Evolutionary conservation across 2,888 invertebrate genomes (phyloP).

Genomic region (Kryphioiulus occultus): DNA sequence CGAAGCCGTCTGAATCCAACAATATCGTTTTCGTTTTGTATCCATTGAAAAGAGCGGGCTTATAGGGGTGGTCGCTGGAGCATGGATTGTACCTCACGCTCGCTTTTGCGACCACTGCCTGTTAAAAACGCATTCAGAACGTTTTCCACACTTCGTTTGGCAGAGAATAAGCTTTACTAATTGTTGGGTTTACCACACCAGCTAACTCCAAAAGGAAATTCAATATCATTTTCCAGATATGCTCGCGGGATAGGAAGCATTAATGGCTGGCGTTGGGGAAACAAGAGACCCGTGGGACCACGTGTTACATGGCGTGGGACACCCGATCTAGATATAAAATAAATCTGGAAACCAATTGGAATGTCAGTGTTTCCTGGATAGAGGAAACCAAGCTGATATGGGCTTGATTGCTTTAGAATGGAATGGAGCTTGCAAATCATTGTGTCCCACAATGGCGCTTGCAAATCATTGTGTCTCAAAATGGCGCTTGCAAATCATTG

Average conservation of each 20-base stretch:
- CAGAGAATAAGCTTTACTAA: constrained; percentile 35
- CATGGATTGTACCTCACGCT: constrained; percentile 7
- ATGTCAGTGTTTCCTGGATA: not conserved
- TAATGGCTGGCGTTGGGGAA: constrained; percentile 25
- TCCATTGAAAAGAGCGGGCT: constrained; percentile 12
- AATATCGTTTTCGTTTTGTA: constrained; percentile 9
- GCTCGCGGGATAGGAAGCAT: not conserved
- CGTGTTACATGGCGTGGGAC: constrained; percentile 27
- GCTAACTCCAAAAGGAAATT: constrained; percentile 35
- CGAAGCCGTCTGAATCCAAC: not conserved
- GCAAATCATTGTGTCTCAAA: no score
- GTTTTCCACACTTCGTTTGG: constrained; percentile 26
- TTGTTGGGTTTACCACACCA: constrained; percentile 35
- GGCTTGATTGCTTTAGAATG: not conserved
- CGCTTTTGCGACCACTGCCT: not conserved
- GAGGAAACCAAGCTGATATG: not conserved
- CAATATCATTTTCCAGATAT: constrained; percentile 24
- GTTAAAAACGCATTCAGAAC: not conserved
- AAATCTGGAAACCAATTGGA: not conserved
- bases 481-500: no score
- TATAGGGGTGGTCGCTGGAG: constrained; percentile 9
- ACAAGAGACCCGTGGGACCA: constrained; percentile 21
- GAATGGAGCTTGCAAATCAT: no score
- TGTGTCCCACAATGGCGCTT: no score
- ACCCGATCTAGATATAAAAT: not conserved